These are phyloP conservation scores for Melanogrammus aeglefinus DNA, from an alignment of 2,797 vertebrate species.

Conservation along the genomic window DNA sequence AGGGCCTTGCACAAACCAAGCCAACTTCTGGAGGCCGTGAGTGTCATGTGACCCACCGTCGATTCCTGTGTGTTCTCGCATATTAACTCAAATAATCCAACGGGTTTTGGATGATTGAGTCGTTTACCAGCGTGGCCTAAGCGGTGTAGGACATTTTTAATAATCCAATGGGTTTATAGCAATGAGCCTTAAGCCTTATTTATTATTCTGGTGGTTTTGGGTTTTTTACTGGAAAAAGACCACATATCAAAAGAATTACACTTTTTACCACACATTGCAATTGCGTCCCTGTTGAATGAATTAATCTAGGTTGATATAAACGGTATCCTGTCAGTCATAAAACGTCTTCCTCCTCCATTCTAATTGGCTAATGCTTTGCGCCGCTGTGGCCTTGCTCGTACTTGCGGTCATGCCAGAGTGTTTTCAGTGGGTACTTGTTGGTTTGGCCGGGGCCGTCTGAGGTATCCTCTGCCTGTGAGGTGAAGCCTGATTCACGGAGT, in stretches of 20 bases:
- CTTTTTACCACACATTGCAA: neutral
- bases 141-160: neutral
- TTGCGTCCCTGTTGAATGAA: neutral
- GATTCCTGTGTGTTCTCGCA: neutral
- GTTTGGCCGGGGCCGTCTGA: constrained; percentile 13
- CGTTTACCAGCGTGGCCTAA: neutral
- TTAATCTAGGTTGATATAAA: constrained; percentile 17
- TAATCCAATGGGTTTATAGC: neutral
- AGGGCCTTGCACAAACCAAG: neutral
- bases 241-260: constrained; percentile 46
- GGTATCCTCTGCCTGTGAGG: constrained; percentile 34
- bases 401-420: neutral
- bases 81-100: neutral
- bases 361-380: neutral
- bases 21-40: neutral
- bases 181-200: constrained; percentile 10
- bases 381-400: neutral
- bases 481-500: constrained; percentile 30
- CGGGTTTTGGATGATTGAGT: neutral
- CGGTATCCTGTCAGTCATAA: constrained; percentile 34
- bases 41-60: neutral
- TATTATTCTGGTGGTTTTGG: constrained; percentile 36
- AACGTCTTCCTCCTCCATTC: neutral
- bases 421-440: constrained; percentile 1
- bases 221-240: constrained; percentile 39